phyloP scores from a whole-genome alignment of 2,113 vertebrate genomes.

The Carassius gibelio region DNA sequence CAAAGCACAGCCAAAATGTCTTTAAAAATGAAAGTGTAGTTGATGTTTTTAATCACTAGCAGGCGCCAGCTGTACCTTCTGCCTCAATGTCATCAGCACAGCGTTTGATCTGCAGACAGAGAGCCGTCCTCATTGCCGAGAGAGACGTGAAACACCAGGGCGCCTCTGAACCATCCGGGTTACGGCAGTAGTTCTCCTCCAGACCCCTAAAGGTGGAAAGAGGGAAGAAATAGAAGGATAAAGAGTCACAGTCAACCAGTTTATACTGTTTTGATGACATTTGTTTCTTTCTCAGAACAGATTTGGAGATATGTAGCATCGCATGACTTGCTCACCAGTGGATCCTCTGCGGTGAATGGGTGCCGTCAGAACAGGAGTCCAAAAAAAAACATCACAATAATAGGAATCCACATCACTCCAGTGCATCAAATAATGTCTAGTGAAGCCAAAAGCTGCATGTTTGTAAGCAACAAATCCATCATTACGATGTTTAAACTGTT shows the following conservation, averaged over 20 bases:
- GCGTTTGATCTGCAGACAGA: constrained; percentile 94
- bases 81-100: constrained; percentile 84
- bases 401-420: too few species aligned
- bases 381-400: too few species aligned
- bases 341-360: too few species aligned
- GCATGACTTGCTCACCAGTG: too few species aligned
- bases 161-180: constrained; percentile 92
- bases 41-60: constrained; percentile 17
- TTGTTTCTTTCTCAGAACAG: too few species aligned
- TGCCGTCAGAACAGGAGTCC: too few species aligned
- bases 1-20: background rate
- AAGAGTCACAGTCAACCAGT: background rate
- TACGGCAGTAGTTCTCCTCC: constrained; percentile 94
- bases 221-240: background rate
- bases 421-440: too few species aligned
- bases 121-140: constrained; percentile 79
- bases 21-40: background rate
- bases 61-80: constrained; percentile 74
- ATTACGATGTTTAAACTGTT: too few species aligned
- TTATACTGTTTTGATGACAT: background rate
- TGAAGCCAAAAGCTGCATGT: too few species aligned
- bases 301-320: too few species aligned
- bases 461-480: too few species aligned
- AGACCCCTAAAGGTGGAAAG: constrained; percentile 78
- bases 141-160: constrained; percentile 93